Evolutionary conservation across 1,140 invertebrate genomes (phyloP), one percentile per base, ranked within the genome.

Genomic region (Ditylenchus dipsaci): DNA sequence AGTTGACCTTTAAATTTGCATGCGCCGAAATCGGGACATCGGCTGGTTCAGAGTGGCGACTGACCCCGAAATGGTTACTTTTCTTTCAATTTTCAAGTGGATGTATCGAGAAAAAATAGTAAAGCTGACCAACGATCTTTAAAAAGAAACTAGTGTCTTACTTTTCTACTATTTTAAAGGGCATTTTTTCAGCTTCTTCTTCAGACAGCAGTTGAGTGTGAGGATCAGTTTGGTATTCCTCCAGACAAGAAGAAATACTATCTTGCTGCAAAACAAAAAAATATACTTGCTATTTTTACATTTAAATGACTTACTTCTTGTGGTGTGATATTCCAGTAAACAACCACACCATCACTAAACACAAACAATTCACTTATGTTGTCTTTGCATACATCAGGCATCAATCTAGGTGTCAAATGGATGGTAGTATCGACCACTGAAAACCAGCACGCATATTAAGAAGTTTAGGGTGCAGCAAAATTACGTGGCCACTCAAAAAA

Each of bases 261-360:
- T 5, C 38, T 61, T 61, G 59, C 59, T 61, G n/a, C n/a, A 53
- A 53, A 21, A 7, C 26, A 30, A 61, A 30, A 61, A 19, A 61
- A 7, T 61, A 33, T 21, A 5, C 29, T 61, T 61, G 29, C n/a
- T 26, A 19, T n/a, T n/a, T n/a, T n/a, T 8, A 61, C 19, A 7
- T 8, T 19, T 64, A 3, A 5, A 47, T 7, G 5, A 47, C 42
- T 21, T 7, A 64, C 42, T 19, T 64, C 62, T n/a, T 45, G n/a
- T 23, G 19, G 21, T 8, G 17, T 19, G 9, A 64, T 19, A 29
- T 64, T 64, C 62, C 62, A 64, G 27, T 19, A 64, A 9, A 64
- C 62, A 19, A 64, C 45, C 23, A 64, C 62, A 3, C 62, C 62
- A 64, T 64, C 62, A 19, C 29, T 64, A 19, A 64, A 64, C 8